These are phyloP conservation scores for Gobius niger DNA, from an alignment of 2,113 vertebrate genomes.

Conservation along the genomic window DNA sequence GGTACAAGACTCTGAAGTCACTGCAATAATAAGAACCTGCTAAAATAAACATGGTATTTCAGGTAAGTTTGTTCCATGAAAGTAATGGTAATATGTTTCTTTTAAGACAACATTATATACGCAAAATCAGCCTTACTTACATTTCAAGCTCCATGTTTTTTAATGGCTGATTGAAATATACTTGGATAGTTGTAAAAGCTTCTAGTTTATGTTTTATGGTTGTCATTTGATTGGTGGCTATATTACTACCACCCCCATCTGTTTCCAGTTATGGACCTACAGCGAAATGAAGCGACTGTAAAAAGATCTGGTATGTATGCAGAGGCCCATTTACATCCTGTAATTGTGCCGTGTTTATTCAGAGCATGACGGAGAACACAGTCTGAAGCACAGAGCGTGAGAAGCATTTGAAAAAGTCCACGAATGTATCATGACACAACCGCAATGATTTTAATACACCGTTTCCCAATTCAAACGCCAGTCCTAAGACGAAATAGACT, in stretches of 20 bases:
- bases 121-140: neutral
- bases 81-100: no score
- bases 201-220: conserved; percentile 1
- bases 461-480: neutral
- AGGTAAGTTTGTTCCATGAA: no score
- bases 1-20: no score
- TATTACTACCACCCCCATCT: conserved; percentile 49
- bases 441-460: conserved; percentile 19
- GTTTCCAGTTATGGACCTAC: conserved; percentile 60
- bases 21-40: no score
- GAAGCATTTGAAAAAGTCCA: conserved; percentile 6
- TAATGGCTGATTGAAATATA: conserved; percentile 6
- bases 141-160: conserved; percentile 3
- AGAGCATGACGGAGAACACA: conserved; percentile 41
- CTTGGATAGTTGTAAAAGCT: neutral
- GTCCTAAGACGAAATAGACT: conserved; percentile 1
- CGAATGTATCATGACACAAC: conserved; percentile 7
- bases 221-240: conserved; percentile 12
- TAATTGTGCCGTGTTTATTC: conserved; percentile 53
- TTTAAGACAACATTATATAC: no score
- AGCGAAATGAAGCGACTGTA: conserved; percentile 52
- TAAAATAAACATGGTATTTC: no score
- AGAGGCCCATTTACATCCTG: conserved; percentile 53
- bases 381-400: conserved; percentile 21
- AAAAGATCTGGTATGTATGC: conserved; percentile 46